Evolutionary conservation across 1,140 invertebrate species (phyloP).

Genomic region (Brachionus rotundiformis): DNA sequence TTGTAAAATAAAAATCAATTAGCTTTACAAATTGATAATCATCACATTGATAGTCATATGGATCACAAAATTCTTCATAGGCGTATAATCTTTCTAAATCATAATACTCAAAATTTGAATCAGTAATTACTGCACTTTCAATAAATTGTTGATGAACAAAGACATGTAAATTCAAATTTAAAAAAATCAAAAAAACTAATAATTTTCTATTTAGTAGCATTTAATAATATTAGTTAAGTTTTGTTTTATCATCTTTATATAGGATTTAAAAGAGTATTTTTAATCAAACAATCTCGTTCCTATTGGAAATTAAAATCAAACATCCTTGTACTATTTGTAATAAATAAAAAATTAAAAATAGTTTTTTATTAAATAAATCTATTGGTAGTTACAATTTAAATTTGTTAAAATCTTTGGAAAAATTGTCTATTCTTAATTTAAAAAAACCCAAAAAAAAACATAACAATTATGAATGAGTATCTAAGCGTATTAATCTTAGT

Average conservation of each 20-base stretch:
- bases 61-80: conserved; percentile 22
- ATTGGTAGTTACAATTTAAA: neutral
- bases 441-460: conserved; percentile 36
- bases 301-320: neutral
- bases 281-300: neutral
- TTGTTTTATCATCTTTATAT: neutral
- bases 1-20: conserved; percentile 18
- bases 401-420: neutral
- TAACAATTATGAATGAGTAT: conserved; percentile 60
- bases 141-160: too few relatives aligned
- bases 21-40: neutral
- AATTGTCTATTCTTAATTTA: neutral
- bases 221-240: neutral
- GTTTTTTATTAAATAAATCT: conserved; percentile 30
- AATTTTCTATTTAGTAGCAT: neutral
- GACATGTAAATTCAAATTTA: too few relatives aligned
- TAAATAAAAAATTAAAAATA: neutral
- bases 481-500: conserved; percentile 67
- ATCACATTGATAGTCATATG: conserved; percentile 35
- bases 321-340: neutral
- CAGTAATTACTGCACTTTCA: neutral
- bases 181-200: too few relatives aligned
- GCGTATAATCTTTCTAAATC: neutral
- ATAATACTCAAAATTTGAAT: neutral
- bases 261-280: neutral